Conservation (phyloP, 2,797 vertebrate genomes). For the Smutsia temminckii region DNA sequence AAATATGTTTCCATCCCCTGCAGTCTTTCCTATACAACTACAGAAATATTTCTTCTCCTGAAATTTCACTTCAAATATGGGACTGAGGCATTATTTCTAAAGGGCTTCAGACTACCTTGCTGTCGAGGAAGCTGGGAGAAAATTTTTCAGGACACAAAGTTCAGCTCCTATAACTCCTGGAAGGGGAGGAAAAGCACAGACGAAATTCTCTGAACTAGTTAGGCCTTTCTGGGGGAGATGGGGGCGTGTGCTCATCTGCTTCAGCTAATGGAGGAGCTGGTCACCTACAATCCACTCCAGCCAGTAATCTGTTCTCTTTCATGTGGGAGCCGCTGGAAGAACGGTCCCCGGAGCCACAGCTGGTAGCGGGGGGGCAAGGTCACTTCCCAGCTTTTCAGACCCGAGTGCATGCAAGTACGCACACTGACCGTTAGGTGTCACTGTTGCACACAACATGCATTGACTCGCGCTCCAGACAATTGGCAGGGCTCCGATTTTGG, state of each 20-base stretch:
- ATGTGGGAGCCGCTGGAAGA: fast-evolving
- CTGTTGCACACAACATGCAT: neutral
- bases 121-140: neutral
- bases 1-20: fast-evolving
- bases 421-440: slow-evolving; percentile 43
- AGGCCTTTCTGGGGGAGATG: neutral
- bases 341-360: fast-evolving
- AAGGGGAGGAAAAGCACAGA: neutral
- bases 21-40: neutral
- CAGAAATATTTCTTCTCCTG: neutral
- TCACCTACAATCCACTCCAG: neutral
- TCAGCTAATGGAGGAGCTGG: neutral
- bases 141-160: neutral
- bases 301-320: neutral
- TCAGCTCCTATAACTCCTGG: neutral
- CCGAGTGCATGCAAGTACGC: neutral
- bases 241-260: neutral
- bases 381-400: neutral
- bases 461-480: neutral
- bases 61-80: neutral
- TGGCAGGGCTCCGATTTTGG: fast-evolving
- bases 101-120: neutral
- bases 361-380: fast-evolving
- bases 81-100: neutral
- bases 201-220: neutral